These are phyloP conservation scores for Ceuthmochares aereus DNA, from an alignment of 2,113 vertebrate genomes.

Conservation along the genomic window DNA sequence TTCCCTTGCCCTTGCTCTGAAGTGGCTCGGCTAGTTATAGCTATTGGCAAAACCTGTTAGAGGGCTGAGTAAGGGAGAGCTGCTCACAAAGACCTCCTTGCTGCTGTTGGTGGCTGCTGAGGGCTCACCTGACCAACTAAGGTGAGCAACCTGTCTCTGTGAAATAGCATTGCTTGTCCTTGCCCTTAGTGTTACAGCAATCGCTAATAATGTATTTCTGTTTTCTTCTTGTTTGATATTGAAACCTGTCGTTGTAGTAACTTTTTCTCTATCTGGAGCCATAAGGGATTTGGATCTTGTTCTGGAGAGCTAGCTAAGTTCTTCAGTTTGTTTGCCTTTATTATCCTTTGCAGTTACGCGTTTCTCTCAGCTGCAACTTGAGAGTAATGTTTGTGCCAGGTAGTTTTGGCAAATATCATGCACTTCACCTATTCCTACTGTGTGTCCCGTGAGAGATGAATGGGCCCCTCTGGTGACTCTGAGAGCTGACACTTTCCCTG, in stretches of 20 bases:
- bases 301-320: neutral
- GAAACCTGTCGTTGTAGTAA: neutral
- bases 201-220: neutral
- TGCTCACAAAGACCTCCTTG: neutral
- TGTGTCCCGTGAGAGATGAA: rapidly evolving
- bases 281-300: neutral
- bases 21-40: rapidly evolving
- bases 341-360: neutral
- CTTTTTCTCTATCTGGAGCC: neutral
- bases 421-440: rapidly evolving
- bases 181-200: neutral
- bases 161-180: neutral
- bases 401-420: neutral
- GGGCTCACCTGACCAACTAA: neutral
- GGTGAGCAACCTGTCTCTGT: too few species aligned
- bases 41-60: neutral
- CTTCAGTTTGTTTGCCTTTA: neutral
- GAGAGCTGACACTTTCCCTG: neutral
- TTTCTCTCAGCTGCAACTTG: neutral
- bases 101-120: neutral
- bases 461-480: neutral
- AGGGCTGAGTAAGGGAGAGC: neutral
- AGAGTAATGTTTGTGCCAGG: neutral
- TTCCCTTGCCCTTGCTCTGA: neutral
- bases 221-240: neutral